Evolutionary conservation across 2,113 vertebrate species (phyloP), one percentile per base, ranked within the genome.

Genomic region (Oncorhynchus kisutch): DNA sequence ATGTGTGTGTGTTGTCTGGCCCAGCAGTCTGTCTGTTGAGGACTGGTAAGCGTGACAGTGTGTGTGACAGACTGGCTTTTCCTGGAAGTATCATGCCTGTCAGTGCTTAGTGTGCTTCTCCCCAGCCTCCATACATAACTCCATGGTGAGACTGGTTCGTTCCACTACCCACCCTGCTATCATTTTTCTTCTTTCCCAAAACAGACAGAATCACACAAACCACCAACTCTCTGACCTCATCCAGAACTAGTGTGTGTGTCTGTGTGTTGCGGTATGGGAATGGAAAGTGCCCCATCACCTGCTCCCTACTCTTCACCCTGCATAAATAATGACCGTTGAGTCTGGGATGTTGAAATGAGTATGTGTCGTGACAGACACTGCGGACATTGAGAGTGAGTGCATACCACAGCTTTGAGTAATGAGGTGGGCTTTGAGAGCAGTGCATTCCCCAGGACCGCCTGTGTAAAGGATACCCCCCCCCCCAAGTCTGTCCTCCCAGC

Each of bases 381-480:
- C 2, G 45, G 72, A 66, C 29, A 49, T 54, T 7, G 25, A 72
- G 81, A 76, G 69, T 66, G 76, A 75, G 79, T 81, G 74, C 75
- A 78, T 83, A 77, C 86, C 83, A 87, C 76, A 85, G 78, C 80
- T 71, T 77, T 83, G 80, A 85, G 82, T 79, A 74, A 84, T 86
- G 85, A 87, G 83, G 81, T 81, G 85, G 81, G 76, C 73, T 82
- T 76, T 75, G 70, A 81, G 75, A 75, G 31, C 59, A 70, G 62
- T 77, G 72, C 76, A 77, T 84, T 86, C 76, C 81, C 62, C 76
- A 68, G 48, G 77, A 13, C 74, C 70, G 25, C 65, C 65, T 27
- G 65, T 24, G 65, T 67, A 34, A 34, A 34, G 34, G 6, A 34
- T 34, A 34, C 34, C 34, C 6, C 34, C 31, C 31, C 31, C 31